Conservation (phyloP, 2,888 invertebrate species). For the Erpobdella octoculata region DNA sequence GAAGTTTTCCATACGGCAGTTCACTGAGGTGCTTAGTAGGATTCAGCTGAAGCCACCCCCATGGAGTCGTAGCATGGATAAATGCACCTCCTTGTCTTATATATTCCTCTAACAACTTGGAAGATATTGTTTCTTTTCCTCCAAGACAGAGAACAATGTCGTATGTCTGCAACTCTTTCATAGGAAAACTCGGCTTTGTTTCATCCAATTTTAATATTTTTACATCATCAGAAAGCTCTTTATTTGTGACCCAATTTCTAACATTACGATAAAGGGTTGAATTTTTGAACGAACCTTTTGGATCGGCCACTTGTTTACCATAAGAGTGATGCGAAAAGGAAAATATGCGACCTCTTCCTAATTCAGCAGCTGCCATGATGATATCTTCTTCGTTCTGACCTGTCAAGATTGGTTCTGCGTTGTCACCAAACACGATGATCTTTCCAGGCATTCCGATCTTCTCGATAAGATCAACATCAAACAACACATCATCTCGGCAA, state of each 20-base stretch:
- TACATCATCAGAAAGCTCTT: not conserved
- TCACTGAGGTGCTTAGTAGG: slow-evolving; percentile 26
- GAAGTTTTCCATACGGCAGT: slow-evolving; percentile 31
- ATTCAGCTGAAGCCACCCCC: slow-evolving; percentile 34
- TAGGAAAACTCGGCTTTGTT: not conserved
- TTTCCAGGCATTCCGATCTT: slow-evolving; percentile 20
- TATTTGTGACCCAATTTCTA: slow-evolving; percentile 31
- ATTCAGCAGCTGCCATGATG: slow-evolving; percentile 24
- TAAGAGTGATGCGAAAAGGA: slow-evolving; percentile 31
- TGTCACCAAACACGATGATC: slow-evolving; percentile 22
- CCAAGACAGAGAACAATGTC: not conserved
- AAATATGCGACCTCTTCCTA: slow-evolving; percentile 32
- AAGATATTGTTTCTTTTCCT: not conserved
- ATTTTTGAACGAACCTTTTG: not conserved
- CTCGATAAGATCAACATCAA: slow-evolving; percentile 2
- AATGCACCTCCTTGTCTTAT: slow-evolving; percentile 33
- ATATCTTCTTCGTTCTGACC: slow-evolving; percentile 23
- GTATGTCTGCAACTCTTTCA: not conserved
- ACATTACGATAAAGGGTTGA: slow-evolving; percentile 21
- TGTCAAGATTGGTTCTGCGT: slow-evolving; percentile 26
- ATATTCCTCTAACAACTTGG: slow-evolving; percentile 11
- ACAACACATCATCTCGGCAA: slow-evolving; percentile 9
- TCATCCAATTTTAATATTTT: slow-evolving; percentile 3
- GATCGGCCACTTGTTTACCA: slow-evolving; percentile 1
- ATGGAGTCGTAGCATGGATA: slow-evolving; percentile 34